Evolutionary conservation across 2,888 invertebrate species (phyloP), one percentile per base, ranked within the genome.

Genomic region (Rhorus exstirpatorius): DNA sequence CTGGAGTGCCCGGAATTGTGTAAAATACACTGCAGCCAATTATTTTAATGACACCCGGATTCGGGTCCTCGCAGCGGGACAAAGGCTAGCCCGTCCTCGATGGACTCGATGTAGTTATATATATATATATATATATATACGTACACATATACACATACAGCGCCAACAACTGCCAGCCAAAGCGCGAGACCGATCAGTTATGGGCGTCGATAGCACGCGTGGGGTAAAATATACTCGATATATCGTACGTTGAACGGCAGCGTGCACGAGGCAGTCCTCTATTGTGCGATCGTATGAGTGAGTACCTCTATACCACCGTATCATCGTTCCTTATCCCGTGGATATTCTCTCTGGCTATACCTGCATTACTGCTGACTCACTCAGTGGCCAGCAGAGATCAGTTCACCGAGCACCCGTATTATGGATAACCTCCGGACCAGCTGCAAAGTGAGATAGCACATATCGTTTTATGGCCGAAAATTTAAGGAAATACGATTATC

Each of bases 111-210:
- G 10, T 17, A 2, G 10, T 7, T 21, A 35, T 21, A 21, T 3
- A 46, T 31, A 19, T 31, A 17, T 17, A 2, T 17, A n/a, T 21
- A 35, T 21, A 21, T 3, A 46, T 31, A 19, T 10, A 1, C 19
- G 19, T n/a, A n/a, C n/a, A 31, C 10, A 65, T 14, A 65, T 14
- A 26, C 12, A 49, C 4, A 8, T 21, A 31, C 41, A 26, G 17
- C 35, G 31, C 14, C 4, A 35, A 35, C 10, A 35, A 60, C 74
- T 49, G 58, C 74, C 60, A 44, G n/a, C n/a, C n/a, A 81, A 71
- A 77, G 63, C 55, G 80, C 51, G 72, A 74, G 77, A 79, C 60
- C 83, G 70, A 83, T 83, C 76, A 83, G 79, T 80, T 80, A 81
- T 76, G 72, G 65, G 76, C 67, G 83, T 83, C 76, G 74, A 83